These are phyloP conservation scores for Zaprionus capensis DNA, from an alignment of 1,140 invertebrate genomes.

Conservation along the genomic window DNA sequence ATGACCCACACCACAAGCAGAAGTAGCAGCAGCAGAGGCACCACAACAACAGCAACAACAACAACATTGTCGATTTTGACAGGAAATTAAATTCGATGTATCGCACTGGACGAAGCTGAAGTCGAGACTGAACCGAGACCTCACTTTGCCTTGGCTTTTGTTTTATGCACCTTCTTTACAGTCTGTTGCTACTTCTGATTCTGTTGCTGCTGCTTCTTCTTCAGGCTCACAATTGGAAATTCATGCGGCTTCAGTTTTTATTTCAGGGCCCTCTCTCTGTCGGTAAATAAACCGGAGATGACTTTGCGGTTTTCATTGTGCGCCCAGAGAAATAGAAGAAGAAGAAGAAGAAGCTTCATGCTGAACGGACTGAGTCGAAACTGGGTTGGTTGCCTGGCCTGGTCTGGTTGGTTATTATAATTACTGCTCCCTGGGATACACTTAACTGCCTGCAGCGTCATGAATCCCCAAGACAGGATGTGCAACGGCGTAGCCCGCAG, in stretches of 20 bases:
- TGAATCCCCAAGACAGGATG: slow-evolving; percentile 63
- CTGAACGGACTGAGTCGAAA: slow-evolving; percentile 21
- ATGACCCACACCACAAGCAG: slow-evolving; percentile 58
- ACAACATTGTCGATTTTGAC: slow-evolving; percentile 71
- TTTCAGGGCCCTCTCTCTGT: slow-evolving; percentile 33
- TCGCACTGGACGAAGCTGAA: slow-evolving; percentile 47
- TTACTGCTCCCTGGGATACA: slow-evolving; percentile 68
- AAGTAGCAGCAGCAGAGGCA: slow-evolving; percentile 18
- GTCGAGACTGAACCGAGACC: slow-evolving; percentile 11
- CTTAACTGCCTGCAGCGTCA: slow-evolving; percentile 70
- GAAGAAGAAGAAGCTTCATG: slow-evolving; percentile 36
- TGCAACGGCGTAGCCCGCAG: slow-evolving; percentile 49
- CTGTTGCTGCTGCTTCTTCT: slow-evolving; percentile 22
- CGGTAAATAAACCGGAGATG: slow-evolving; percentile 84
- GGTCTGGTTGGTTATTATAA: slow-evolving; percentile 70
- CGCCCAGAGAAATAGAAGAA: slow-evolving; percentile 60
- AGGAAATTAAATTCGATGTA: slow-evolving; percentile 83
- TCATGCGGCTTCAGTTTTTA: slow-evolving; percentile 74
- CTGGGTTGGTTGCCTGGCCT: slow-evolving; percentile 22
- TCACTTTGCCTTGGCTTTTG: slow-evolving; percentile 61
- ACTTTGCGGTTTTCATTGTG: slow-evolving; percentile 80
- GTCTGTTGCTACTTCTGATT: slow-evolving; percentile 23
- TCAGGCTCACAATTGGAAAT: slow-evolving; percentile 66
- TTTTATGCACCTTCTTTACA: slow-evolving; percentile 55
- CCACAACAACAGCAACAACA: slow-evolving; percentile 17